These are phyloP conservation scores for Rhinatrema bivittatum DNA, from an alignment of 2,797 vertebrate genomes.

Conservation along the genomic window DNA sequence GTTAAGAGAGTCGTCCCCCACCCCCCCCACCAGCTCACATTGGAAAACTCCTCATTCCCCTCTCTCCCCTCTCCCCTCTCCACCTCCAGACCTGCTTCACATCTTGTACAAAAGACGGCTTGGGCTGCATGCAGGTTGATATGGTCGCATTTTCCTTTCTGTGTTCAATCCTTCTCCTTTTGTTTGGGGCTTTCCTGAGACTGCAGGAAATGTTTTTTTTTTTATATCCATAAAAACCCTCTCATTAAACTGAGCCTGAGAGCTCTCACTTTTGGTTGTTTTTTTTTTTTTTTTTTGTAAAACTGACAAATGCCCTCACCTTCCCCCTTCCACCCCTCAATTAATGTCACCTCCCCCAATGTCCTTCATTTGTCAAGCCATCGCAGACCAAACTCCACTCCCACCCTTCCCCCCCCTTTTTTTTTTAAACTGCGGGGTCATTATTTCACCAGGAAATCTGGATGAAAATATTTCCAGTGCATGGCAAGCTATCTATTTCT, in stretches of 20 bases:
- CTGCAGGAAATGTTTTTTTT: not conserved
- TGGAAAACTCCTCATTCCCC: accelerated
- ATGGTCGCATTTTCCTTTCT: not conserved
- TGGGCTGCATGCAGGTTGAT: not conserved
- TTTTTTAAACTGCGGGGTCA: slow-evolving; percentile 40
- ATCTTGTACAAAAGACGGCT: not conserved
- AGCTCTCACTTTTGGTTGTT: slow-evolving; percentile 13
- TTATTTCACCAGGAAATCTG: slow-evolving; percentile 38
- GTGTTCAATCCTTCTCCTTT: not conserved
- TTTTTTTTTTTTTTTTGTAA: slow-evolving; percentile 3
- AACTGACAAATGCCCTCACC: slow-evolving; percentile 20
- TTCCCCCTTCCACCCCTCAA: too few species aligned
- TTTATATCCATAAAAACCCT: not conserved
- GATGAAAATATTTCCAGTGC: slow-evolving; percentile 54
- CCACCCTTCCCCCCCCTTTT: too few species aligned
- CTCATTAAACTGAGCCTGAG: slow-evolving; percentile 1
- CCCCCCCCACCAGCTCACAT: too few species aligned
- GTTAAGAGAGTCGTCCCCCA: not conserved
- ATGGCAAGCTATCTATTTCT: slow-evolving; percentile 62
- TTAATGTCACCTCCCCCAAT: slow-evolving; percentile 27
- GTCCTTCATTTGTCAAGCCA: slow-evolving; percentile 50
- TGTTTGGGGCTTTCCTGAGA: not conserved
- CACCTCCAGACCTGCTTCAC: not conserved
- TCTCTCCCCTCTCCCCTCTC: not conserved
- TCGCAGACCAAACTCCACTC: too few species aligned